Evolutionary conservation across 2,797 vertebrate genomes (phyloP).

Genomic region (Sebastes nivosus): DNA sequence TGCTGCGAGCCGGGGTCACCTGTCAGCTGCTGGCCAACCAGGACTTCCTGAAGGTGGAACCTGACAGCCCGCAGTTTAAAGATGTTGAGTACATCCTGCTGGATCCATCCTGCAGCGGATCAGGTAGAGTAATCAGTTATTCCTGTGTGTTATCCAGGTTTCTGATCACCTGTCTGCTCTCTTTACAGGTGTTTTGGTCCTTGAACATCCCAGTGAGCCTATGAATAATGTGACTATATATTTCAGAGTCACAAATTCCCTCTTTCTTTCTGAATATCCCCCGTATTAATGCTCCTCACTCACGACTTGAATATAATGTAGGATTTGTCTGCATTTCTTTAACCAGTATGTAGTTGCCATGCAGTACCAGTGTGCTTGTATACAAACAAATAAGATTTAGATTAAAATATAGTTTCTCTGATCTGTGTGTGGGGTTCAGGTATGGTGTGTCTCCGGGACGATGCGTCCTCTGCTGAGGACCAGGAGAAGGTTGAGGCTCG

Average conservation of each 20-base stretch:
- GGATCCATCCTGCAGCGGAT: slow-evolving; percentile 97
- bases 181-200: background rate
- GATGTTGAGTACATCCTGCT: slow-evolving; percentile 89
- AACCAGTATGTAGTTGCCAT: background rate
- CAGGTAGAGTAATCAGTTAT: slow-evolving; percentile 80
- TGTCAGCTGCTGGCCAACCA: slow-evolving; percentile 88
- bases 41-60: slow-evolving; percentile 91
- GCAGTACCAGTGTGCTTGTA: background rate
- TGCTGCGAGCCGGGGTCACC: slow-evolving; percentile 90
- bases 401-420: background rate
- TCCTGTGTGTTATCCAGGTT: background rate
- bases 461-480: slow-evolving; percentile 18
- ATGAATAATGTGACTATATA: background rate
- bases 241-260: background rate
- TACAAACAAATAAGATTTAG: background rate
- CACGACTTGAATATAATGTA: no score
- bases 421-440: slow-evolving; percentile 74
- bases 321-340: background rate
- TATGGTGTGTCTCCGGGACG: slow-evolving; percentile 83
- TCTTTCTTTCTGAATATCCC: background rate
- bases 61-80: slow-evolving; percentile 80
- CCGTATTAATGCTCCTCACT: background rate
- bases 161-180: background rate
- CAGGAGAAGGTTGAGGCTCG: slow-evolving; percentile 70
- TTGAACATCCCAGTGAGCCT: background rate